phyloP scores from a whole-genome alignment of 2,888 invertebrate genomes.

The Hedychridium roseum region DNA sequence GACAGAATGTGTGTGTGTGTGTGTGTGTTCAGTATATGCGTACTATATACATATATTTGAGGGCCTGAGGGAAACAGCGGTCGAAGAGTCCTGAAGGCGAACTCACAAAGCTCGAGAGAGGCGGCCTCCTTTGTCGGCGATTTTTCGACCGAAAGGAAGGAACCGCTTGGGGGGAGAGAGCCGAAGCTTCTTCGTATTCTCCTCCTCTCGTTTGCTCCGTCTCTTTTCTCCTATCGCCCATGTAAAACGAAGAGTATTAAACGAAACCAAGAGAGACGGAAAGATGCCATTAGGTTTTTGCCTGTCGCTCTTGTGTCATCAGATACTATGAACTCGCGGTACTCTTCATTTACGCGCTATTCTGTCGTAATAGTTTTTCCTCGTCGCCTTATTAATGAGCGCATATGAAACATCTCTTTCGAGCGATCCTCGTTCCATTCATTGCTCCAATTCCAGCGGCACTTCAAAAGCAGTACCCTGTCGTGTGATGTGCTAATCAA shows the following conservation, averaged over 20 bases:
- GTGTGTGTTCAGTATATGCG: too few relatives aligned
- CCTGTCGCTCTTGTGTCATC: constrained; percentile 3
- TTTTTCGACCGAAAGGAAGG: constrained; percentile 51
- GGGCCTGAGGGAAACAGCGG: constrained; percentile 44
- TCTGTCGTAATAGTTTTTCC: constrained; percentile 6
- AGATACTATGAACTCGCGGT: constrained; percentile 7
- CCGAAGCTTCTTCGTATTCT: constrained; percentile 10
- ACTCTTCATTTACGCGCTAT: constrained; percentile 15
- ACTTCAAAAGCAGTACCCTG: too few relatives aligned
- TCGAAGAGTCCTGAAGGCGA: constrained; percentile 43
- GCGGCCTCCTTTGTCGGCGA: constrained; percentile 58
- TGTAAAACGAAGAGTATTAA: constrained; percentile 39
- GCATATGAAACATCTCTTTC: too few relatives aligned
- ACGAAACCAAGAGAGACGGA: constrained; percentile 30
- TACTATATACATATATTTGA: constrained; percentile 42
- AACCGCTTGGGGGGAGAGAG: constrained; percentile 27
- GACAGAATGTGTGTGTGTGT: too few relatives aligned
- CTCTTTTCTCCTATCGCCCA: constrained; percentile 6
- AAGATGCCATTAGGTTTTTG: constrained; percentile 40
- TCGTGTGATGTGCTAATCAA: too few relatives aligned
- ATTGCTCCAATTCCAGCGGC: too few relatives aligned
- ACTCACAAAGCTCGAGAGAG: constrained; percentile 38
- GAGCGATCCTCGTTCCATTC: too few relatives aligned
- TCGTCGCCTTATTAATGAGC: constrained; percentile 2
- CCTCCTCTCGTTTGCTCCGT: constrained; percentile 7